Base-by-base conservation (phyloP, 2,113 vertebrate genomes). In the Xiphophorus hellerii region DNA sequence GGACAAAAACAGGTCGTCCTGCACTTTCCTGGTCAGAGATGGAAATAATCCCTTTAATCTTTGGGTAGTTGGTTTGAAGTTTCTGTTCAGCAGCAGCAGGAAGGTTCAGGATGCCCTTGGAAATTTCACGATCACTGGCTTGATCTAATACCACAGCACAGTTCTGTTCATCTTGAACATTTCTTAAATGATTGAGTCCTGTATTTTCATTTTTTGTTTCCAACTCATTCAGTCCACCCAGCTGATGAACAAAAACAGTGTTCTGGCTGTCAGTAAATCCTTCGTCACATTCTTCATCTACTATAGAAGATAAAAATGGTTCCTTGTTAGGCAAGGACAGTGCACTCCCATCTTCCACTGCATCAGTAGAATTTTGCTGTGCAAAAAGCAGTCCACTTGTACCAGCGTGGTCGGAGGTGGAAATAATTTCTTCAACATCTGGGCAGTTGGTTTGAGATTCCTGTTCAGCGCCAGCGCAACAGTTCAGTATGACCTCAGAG, bases 391-490 rank as follows among this genome's bases (percentile, higher is more conserved):
- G 65, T 66, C 39, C 54, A 70, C 62, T 78, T 62, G 48, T 66
- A 72, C 37, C 72, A 70, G 79, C 66, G 42, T 62, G 71, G 62
- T 78, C 71, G 73, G 39, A 66, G 69, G 61, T 80, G 82, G 83
- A 73, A 70, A 83, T 86, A 42, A 51, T 61, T 51, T 74, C 80
- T 80, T 77, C 76, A 60, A 78, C 76, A 82, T 89, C 71, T 84
- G 80, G 76, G 62, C 82, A 86, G 80, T 76, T 65, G 29, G 80
- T 62, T 54, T 85, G 83, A 84, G 81, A 74, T 89, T 87, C 80
- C 51, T 70, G 83, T 84, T 76, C 77, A 68, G 77, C 73, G 70
- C 74, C 84, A 68, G 78, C 68, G 66, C 58, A 69, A 60, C 39
- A 73, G 76, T 80, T 89, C 70, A 30, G 64, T 71, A 76, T 29